A percentile compares a stretch with the other conserved stretches of the same genome.
Conservation (phyloP, 2,113 vertebrate species). For the Balaeniceps rex region DNA sequence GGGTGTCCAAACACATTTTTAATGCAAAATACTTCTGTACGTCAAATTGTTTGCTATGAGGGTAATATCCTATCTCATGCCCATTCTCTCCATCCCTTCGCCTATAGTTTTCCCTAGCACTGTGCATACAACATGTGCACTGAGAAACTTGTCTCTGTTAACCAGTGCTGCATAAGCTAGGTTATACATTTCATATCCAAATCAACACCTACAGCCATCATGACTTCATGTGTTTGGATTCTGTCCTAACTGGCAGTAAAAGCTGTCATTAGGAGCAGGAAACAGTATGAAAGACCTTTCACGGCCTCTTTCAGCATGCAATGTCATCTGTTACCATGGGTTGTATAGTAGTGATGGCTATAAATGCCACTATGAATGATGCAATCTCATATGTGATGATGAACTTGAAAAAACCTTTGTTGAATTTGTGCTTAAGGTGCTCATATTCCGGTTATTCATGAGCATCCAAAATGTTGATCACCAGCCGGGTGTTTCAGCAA, state of each 20-base stretch:
- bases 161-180: not conserved
- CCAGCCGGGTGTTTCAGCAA: slow-evolving; percentile 38
- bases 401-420: slow-evolving; percentile 65
- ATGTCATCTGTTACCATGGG: slow-evolving; percentile 72
- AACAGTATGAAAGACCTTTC: slow-evolving; percentile 68
- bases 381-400: slow-evolving; percentile 68
- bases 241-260: slow-evolving; percentile 67
- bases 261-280: slow-evolving; percentile 67
- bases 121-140: not conserved
- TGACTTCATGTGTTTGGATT: slow-evolving; percentile 65
- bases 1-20: not conserved
- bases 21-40: not conserved
- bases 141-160: not conserved
- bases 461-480: slow-evolving; percentile 58
- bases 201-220: slow-evolving; percentile 60
- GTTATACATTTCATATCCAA: slow-evolving; percentile 56
- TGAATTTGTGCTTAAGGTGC: slow-evolving; percentile 66
- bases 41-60: not conserved
- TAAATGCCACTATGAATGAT: slow-evolving; percentile 71
- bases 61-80: not conserved
- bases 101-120: not conserved
- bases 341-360: slow-evolving; percentile 69
- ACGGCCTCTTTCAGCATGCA: slow-evolving; percentile 68
- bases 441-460: slow-evolving; percentile 50
- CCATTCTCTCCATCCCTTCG: not conserved